These are phyloP conservation scores for Erithacus rubecula DNA, from an alignment of 2,797 vertebrate genomes.

Conservation along the genomic window DNA sequence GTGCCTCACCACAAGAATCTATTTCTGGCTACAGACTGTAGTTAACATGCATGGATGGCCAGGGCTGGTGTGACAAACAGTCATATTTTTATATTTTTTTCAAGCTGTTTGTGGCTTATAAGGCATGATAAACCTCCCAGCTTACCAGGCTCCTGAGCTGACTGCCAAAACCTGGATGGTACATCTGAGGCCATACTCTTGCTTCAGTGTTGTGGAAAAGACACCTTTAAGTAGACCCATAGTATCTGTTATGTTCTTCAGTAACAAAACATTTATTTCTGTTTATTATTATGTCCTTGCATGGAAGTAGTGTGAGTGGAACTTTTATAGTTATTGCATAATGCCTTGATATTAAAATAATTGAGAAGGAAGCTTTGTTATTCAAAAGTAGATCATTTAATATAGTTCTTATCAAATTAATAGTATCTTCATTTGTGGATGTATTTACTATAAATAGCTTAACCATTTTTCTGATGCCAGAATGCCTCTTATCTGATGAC, in stretches of 20 bases:
- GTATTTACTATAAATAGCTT: conserved; percentile 34
- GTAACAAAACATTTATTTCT: neutral
- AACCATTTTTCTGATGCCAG: conserved; percentile 11
- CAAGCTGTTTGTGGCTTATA: neutral
- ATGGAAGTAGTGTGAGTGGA: neutral
- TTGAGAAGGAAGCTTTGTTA: neutral
- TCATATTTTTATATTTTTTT: neutral
- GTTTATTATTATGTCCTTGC: neutral
- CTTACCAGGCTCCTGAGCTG: neutral
- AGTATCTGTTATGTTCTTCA: neutral
- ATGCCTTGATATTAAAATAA: neutral
- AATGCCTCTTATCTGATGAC: conserved; percentile 21
- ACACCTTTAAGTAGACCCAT: neutral
- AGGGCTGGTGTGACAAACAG: neutral
- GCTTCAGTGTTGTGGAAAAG: neutral
- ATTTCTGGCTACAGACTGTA: neutral
- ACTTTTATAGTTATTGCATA: neutral
- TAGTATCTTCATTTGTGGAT: neutral
- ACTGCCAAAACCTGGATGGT: neutral
- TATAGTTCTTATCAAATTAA: neutral
- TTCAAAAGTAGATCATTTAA: neutral
- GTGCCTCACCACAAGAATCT: neutral
- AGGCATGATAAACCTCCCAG: neutral
- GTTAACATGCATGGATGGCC: neutral
- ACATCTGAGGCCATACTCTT: neutral